Conservation (phyloP, 2,797 vertebrate genomes). For the Vespertilio murinus region DNA sequence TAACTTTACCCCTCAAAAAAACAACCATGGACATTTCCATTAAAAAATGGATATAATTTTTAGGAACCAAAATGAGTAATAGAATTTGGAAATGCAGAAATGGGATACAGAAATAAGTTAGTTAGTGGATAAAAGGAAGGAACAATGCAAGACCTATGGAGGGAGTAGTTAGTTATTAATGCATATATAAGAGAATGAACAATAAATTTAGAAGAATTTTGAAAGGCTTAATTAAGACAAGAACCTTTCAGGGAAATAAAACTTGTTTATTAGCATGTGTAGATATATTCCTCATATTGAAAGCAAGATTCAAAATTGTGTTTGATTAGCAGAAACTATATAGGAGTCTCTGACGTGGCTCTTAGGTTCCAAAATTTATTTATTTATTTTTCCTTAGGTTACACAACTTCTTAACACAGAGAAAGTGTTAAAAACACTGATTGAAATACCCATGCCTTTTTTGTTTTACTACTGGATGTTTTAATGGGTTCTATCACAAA, state of each 20-base stretch:
- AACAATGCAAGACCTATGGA: background rate
- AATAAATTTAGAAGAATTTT: background rate
- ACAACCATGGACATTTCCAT: background rate
- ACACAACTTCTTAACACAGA: no score
- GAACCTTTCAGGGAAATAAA: background rate
- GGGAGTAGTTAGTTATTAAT: background rate
- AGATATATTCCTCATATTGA: background rate
- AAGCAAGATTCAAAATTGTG: background rate
- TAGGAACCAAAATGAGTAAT: background rate
- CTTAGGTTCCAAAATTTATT: no score
- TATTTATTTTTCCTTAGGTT: no score
- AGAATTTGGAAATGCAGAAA: background rate
- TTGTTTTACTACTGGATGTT: no score
- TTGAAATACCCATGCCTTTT: no score
- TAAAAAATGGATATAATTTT: background rate
- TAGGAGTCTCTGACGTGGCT: no score
- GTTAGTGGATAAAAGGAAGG: background rate
- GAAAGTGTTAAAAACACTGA: no score
- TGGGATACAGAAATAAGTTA: background rate
- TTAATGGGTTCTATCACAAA: no score
- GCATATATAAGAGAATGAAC: background rate
- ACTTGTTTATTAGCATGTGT: background rate
- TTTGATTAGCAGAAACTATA: background rate
- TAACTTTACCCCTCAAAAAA: background rate
- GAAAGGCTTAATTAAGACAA: background rate